These are phyloP conservation scores for Agonopterix alstromeriana DNA, from an alignment of 2,888 invertebrate species.

Conservation along the genomic window DNA sequence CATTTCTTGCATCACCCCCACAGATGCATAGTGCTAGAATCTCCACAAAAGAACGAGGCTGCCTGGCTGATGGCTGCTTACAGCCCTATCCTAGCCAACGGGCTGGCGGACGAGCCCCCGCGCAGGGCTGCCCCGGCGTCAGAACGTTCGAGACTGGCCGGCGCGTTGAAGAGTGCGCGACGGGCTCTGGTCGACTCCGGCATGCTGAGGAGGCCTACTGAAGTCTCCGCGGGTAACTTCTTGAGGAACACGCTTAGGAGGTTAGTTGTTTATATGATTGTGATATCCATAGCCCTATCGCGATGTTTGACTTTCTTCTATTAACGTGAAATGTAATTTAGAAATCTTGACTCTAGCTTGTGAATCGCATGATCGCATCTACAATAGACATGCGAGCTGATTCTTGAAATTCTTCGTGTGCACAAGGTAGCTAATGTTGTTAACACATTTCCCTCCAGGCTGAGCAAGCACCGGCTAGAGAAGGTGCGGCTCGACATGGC, in stretches of 20 bases:
- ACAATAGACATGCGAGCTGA: too few species aligned
- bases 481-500: slow-evolving; percentile 74
- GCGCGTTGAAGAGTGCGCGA: slow-evolving; percentile 89
- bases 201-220: slow-evolving; percentile 87
- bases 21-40: slow-evolving; percentile 96
- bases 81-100: slow-evolving; percentile 88
- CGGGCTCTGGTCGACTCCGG: slow-evolving; percentile 90
- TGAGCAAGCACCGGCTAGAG: slow-evolving; percentile 90
- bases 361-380: too few species aligned
- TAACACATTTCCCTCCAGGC: slow-evolving; percentile 26
- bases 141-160: slow-evolving; percentile 91
- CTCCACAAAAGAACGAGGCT: slow-evolving; percentile 92
- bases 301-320: too few species aligned
- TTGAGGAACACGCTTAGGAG: slow-evolving; percentile 91
- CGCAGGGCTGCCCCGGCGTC: slow-evolving; percentile 85
- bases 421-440: too few species aligned
- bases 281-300: too few species aligned
- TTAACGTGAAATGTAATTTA: too few species aligned
- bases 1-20: neutral
- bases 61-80: slow-evolving; percentile 95
- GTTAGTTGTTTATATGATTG: slow-evolving; percentile 23
- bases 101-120: slow-evolving; percentile 83
- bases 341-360: too few species aligned
- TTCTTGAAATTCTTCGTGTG: too few species aligned
- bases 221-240: slow-evolving; percentile 87